Evolutionary conservation across 2,113 vertebrate genomes (phyloP).

Genomic region (Ailuropoda melanoleuca): DNA sequence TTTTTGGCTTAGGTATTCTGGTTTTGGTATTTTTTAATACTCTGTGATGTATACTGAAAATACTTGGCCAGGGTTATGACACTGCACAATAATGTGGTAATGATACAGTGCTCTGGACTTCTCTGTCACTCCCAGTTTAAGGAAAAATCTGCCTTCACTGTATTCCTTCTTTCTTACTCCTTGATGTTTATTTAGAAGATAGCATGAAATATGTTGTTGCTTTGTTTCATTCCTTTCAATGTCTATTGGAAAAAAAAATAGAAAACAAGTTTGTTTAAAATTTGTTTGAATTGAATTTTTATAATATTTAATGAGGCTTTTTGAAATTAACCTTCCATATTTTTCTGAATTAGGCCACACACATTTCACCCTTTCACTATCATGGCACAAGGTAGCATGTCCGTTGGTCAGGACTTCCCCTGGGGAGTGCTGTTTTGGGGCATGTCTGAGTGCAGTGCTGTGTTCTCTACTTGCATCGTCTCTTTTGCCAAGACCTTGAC

Average conservation of each 20-base stretch:
- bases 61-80: not conserved
- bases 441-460: not conserved
- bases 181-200: not conserved
- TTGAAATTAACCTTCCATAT: not conserved
- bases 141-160: not conserved
- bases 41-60: not conserved
- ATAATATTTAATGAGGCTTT: not conserved
- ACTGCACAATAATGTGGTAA: no score
- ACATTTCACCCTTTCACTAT: not conserved
- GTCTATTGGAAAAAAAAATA: not conserved
- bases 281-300: not conserved
- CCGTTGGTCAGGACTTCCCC: not conserved
- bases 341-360: not conserved
- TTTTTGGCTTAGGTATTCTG: conserved; percentile 32
- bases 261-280: not conserved
- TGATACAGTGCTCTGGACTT: not conserved
- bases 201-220: not conserved
- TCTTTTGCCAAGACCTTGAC: not conserved
- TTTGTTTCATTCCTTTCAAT: not conserved
- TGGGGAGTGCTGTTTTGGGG: not conserved
- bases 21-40: not conserved
- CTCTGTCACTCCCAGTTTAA: not conserved
- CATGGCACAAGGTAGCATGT: not conserved
- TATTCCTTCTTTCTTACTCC: not conserved
- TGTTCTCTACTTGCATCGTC: not conserved